Base-by-base conservation (phyloP, 2,888 invertebrate genomes). In the Agrilus cyanescens region DNA sequence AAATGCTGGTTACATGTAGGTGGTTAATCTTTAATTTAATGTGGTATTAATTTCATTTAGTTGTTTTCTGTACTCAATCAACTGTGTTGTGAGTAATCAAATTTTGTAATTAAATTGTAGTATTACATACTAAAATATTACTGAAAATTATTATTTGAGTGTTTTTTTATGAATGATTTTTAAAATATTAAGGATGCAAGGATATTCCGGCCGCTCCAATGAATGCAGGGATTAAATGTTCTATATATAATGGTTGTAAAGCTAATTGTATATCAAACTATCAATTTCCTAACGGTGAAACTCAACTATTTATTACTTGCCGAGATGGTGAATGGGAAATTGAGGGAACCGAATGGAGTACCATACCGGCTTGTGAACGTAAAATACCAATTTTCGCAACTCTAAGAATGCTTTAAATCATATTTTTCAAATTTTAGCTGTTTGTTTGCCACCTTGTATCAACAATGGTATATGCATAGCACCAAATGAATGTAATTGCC, bases 381-480 rank as follows among this genome's bases (percentile, higher is more conserved):
- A 66, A 67, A 20, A 20, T 20, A 4, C 68, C 57, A n/a, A 31
- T 41, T 12, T 34, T 36, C 4, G 4, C 32, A 12, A 25, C 18
- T 7, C 4, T 20, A 14, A 30, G 20, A 37, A 25, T 38, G 37
- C 10, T 41, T 34, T 15, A 15, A 16, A 12, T 33, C 12, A 10
- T 32, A 42, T 2, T 35, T 43, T 43, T 32, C 12, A 8, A 30
- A 36, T 67, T 67, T n/a, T 60, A 87, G 89, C 85, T 0, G 70
- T 76, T 50, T 91, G 91, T 59, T 61, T 73, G 14, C 83, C 84
- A 0, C 68, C 73, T 0, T 93, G 91, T 62, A 71, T 79, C 58
- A 88, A 91, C 64, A 82, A 77, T 41, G 91, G 91, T 1, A 80
- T 83, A 38, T 93, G 91, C 57, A 61, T 82, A 3, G 73, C 73